Percentiles rank a stretch among this genome's conserved stretches.
Conservation (phyloP, 2,888 invertebrate genomes). For the Hoplodrina ambigua region DNA sequence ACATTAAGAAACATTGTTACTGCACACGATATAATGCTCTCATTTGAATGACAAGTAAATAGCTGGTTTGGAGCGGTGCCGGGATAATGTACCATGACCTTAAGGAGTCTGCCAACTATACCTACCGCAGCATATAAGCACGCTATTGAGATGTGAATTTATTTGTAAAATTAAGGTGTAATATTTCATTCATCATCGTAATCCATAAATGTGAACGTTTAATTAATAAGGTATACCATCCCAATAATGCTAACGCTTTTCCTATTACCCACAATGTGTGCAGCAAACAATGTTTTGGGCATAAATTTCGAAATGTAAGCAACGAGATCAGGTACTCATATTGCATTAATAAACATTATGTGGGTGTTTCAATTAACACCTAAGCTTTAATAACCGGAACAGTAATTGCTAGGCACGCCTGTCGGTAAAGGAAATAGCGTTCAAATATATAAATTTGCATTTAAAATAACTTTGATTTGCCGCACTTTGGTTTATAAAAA, state of each 20-base stretch:
- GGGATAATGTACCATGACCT: too few species aligned
- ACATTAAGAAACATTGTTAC: too few species aligned
- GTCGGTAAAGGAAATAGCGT: constrained; percentile 26
- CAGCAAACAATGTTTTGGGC: constrained; percentile 11
- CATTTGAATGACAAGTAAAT: too few species aligned
- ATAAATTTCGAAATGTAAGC: constrained; percentile 12
- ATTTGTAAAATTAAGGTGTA: too few species aligned
- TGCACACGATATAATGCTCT: too few species aligned
- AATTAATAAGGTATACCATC: neutral
- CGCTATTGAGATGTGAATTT: too few species aligned
- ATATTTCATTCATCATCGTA: too few species aligned
- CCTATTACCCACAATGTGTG: constrained; percentile 4
- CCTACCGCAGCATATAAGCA: too few species aligned
- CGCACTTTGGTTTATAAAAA: constrained; percentile 11
- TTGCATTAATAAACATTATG: constrained; percentile 42
- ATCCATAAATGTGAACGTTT: too few species aligned
- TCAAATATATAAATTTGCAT: constrained; percentile 25
- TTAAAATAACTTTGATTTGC: constrained; percentile 35
- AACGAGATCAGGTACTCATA: constrained; percentile 10
- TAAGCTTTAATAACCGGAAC: constrained; percentile 42
- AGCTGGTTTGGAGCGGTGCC: too few species aligned
- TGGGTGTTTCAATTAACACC: constrained; percentile 64
- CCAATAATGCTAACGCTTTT: neutral
- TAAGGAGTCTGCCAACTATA: too few species aligned
- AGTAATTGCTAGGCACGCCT: constrained; percentile 37